Evolutionary conservation across 2,797 vertebrate species (phyloP).

Genomic region (Scolopax rusticola): DNA sequence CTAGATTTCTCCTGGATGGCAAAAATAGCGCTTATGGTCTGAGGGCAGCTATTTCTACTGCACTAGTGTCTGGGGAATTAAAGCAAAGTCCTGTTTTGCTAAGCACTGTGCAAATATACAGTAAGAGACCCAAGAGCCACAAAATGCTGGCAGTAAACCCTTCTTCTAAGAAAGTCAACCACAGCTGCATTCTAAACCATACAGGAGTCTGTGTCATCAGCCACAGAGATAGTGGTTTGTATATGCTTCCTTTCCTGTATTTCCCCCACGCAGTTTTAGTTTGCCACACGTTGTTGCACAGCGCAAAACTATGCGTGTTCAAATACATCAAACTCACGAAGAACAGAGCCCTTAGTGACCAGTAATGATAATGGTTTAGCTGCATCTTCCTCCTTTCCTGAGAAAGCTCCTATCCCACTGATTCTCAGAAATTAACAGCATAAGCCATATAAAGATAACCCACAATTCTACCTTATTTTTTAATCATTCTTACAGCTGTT

Average conservation of each 20-base stretch:
- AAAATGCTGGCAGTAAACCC: background rate
- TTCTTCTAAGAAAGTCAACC: constrained; percentile 52
- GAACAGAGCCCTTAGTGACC: background rate
- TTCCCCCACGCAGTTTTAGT: background rate
- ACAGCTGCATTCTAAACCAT: constrained; percentile 29
- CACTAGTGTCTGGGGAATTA: background rate
- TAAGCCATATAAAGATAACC: background rate
- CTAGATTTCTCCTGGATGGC: background rate
- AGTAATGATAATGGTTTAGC: background rate
- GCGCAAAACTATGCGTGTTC: background rate
- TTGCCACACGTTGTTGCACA: background rate
- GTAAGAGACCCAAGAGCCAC: background rate
- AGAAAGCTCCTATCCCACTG: background rate
- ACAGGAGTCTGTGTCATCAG: background rate
- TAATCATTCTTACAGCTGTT: background rate
- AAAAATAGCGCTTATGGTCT: background rate
- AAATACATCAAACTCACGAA: background rate
- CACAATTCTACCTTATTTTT: background rate
- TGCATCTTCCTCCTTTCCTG: background rate
- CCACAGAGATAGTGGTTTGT: background rate
- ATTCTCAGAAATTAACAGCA: background rate
- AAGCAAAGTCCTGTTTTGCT: background rate
- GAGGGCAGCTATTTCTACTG: background rate
- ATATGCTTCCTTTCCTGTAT: background rate
- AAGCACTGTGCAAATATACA: background rate